Evolutionary conservation across 2,888 invertebrate species (phyloP).

Genomic region (Hymenopus coronatus): DNA sequence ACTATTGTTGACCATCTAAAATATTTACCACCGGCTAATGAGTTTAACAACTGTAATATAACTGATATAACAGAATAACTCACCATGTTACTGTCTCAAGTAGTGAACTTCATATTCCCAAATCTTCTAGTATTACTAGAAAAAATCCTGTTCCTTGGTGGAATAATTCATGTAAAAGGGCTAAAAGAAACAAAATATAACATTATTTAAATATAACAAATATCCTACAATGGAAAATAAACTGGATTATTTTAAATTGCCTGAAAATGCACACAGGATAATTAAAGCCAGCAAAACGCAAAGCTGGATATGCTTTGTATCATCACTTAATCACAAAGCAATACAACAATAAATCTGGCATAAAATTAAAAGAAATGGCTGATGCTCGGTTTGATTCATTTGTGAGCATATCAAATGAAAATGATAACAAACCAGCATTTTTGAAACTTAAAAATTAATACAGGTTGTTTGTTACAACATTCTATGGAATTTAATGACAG

Average conservation of each 20-base stretch:
- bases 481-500: background rate
- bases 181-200: background rate
- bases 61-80: background rate
- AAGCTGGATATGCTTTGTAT: background rate
- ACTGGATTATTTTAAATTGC: background rate
- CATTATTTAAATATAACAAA: background rate
- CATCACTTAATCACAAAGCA: background rate
- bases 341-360: background rate
- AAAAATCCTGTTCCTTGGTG: background rate
- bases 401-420: background rate
- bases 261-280: background rate
- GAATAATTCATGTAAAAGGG: background rate
- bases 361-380: background rate
- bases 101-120: background rate
- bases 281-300: background rate
- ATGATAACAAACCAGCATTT: background rate
- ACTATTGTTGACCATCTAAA: background rate
- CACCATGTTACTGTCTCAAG: background rate
- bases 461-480: background rate
- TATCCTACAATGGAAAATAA: background rate
- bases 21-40: background rate
- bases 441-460: background rate
- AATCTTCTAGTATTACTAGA: background rate
- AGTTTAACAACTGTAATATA: background rate
- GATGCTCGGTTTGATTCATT: background rate